These are phyloP conservation scores for Rhyacichthys aspro DNA, from an alignment of 2,797 vertebrate genomes.

Conservation along the genomic window DNA sequence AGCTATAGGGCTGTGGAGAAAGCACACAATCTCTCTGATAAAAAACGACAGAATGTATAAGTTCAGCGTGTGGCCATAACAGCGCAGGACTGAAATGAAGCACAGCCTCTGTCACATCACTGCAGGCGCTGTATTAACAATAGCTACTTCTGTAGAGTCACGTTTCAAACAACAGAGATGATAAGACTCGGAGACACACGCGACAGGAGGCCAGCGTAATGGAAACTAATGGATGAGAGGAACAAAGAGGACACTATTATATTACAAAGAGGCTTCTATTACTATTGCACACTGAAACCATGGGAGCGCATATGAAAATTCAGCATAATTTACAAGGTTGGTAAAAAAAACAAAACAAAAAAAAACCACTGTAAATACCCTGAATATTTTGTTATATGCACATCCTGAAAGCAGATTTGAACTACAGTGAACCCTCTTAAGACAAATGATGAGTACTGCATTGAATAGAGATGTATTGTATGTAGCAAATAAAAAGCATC, in stretches of 20 bases:
- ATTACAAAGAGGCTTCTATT: constrained; percentile 11
- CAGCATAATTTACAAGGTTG: neutral
- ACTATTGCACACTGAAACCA: constrained; percentile 8
- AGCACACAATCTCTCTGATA: constrained; percentile 14
- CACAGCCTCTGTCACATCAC: constrained; percentile 13
- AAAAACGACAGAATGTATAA: constrained; percentile 11
- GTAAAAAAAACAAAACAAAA: neutral
- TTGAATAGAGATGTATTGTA: no score
- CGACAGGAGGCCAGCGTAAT: constrained; percentile 16
- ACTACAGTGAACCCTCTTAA: neutral
- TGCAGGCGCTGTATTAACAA: constrained; percentile 29
- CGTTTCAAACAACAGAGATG: constrained; percentile 21
- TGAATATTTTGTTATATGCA: neutral
- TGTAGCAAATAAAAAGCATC: no score
- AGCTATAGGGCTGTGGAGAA: constrained; percentile 24
- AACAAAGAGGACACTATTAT: constrained; percentile 20
- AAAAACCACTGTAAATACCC: no score
- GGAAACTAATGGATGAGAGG: constrained; percentile 24
- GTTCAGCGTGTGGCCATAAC: constrained; percentile 11
- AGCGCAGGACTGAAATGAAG: constrained; percentile 8
- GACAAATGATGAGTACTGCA: no score
- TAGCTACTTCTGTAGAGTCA: constrained; percentile 11
- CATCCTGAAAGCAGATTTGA: neutral
- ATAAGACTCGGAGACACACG: constrained; percentile 13
- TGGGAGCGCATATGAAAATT: neutral